Conservation (phyloP, 1,140 invertebrate species). For the Drosophila kepulauana region DNA sequence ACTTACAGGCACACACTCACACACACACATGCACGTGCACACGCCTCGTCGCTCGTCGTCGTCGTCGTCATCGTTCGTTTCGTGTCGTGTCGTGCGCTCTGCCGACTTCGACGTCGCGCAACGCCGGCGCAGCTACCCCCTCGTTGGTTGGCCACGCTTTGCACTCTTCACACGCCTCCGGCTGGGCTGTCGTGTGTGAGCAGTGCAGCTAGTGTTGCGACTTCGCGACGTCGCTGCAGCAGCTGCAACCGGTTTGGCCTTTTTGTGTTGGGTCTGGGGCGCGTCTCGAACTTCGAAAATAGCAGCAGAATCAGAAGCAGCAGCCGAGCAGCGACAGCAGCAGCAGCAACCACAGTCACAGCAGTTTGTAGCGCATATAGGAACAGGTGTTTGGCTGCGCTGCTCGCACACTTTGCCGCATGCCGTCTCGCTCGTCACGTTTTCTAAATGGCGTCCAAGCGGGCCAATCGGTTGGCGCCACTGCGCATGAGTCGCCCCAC, state of each 20-base stretch:
- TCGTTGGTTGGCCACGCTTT: conserved; percentile 43
- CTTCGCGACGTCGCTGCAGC: conserved; percentile 23
- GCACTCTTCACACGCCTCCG: conserved; percentile 9
- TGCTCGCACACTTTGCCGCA: conserved; percentile 49
- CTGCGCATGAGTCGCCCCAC: conserved; percentile 73
- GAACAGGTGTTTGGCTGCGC: conserved; percentile 76
- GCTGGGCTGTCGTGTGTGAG: conserved; percentile 6
- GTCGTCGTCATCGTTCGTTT: conserved; percentile 6
- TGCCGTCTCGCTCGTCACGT: conserved; percentile 47
- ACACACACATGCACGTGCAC: conserved; percentile 25
- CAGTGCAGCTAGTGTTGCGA: conserved; percentile 34
- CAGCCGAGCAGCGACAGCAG: conserved; percentile 18
- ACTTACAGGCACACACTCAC: conserved; percentile 18
- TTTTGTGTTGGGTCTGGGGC: conserved; percentile 21
- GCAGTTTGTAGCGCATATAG: conserved; percentile 24
- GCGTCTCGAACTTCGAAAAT: conserved; percentile 47
- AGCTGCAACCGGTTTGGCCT: conserved; percentile 67
- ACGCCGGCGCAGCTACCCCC: conserved; percentile 53
- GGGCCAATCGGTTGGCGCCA: conserved; percentile 78
- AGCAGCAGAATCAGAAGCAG: conserved; percentile 11
- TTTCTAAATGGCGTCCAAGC: conserved; percentile 84
- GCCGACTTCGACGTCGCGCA: conserved; percentile 26
- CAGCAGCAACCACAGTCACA: background rate
- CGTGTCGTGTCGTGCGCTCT: conserved; percentile 23
- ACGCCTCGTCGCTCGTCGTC: conserved; percentile 7